Conservation (phyloP, 2,888 invertebrate genomes). For the Leucophora obtusa region DNA sequence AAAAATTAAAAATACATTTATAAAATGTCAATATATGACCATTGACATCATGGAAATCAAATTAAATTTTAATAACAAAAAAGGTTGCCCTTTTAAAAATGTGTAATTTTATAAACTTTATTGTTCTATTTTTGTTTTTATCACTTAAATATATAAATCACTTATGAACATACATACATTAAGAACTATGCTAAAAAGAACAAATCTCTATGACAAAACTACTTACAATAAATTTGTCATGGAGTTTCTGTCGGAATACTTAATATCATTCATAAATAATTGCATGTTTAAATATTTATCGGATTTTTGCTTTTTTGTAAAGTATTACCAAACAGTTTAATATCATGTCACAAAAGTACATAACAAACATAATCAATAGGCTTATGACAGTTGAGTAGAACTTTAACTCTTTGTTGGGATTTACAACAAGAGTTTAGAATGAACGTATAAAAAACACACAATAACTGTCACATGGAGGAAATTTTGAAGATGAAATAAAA, state of each 20-base stretch:
- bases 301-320: neutral
- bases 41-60: no score
- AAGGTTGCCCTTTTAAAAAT: no score
- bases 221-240: neutral
- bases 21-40: no score
- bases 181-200: no score
- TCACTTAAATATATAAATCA: no score
- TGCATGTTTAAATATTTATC: slow-evolving; percentile 19
- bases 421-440: neutral
- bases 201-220: slow-evolving; percentile 18
- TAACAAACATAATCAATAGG: slow-evolving; percentile 21
- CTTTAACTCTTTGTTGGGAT: neutral
- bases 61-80: no score
- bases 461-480: neutral
- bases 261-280: neutral
- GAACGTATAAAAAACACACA: no score
- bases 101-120: no score
- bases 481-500: neutral
- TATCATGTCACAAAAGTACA: slow-evolving; percentile 7
- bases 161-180: no score
- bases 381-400: slow-evolving; percentile 38
- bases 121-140: no score
- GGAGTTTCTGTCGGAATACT: neutral
- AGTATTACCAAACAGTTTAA: slow-evolving; percentile 27
- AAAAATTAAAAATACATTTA: no score